Evolutionary conservation across 2,113 vertebrate genomes (phyloP), one percentile per base, ranked within the genome.

Genomic region (Mastomys natalensis): DNA sequence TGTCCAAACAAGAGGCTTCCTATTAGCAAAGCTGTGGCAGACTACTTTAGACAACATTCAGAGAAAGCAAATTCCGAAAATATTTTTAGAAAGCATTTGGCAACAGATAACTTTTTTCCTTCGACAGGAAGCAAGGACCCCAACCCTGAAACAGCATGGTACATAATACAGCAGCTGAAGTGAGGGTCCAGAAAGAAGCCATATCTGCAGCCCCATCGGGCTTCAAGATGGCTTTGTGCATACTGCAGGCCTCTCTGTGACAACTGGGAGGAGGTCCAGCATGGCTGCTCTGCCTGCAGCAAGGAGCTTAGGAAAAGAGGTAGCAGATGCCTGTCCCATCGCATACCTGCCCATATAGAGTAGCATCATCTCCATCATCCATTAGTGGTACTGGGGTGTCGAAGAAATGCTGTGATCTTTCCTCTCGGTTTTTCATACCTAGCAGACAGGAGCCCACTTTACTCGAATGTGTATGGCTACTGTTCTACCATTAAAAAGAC

Each of bases 371-470:
- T 74, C 99, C 99, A 84, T 99, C 99, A 94, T 99, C 99, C 99
- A 99, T 99, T 29, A 99, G 98, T 0, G 99, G 99, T 34, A 99
- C 99, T 2, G 99, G 99, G 0, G 99, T 99, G 96, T 99, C 99
- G 48, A 99, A 99, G 98, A 99, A 99, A 98, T 99, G 99, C 98
- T 99, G 99, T 16, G 99, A 99, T 96, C 99, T 98, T 98, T 99
- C 99, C 98, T 99, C 99, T 86, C 99, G 99, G 96, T 99, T 99
- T 98, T 99, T 99, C 99, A 99, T 99, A 93, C 99, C 99, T 99
- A 94, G 29, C 95, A 62, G 89, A 97, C 0, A 96, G 90, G 93
- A 96, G 89, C 43, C 34, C 94, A 92, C 94, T 90, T 97, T 92
- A 97, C 85, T 87, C 0, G 51, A 43, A 37, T 21, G 66, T 1